Evolutionary conservation across 2,888 invertebrate genomes (phyloP), one percentile per base, ranked within the genome.

Genomic region (Drosophila mulleri): DNA sequence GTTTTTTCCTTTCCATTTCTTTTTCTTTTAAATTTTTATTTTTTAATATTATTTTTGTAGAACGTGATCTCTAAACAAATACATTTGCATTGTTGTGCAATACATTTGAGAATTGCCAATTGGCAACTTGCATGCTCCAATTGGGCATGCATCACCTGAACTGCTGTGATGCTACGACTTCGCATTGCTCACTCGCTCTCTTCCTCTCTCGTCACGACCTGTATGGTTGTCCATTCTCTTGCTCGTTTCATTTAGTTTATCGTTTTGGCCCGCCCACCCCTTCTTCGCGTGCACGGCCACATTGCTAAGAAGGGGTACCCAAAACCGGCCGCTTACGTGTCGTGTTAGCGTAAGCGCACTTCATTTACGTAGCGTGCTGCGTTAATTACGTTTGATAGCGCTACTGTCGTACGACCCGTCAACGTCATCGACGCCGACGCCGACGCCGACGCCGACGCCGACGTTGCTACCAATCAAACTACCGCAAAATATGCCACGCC

Each of bases 261-360:
- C 47, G 26, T 59, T 23, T 2, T 23, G 57, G 32, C 37, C 39
- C 26, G 47, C 37, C 52, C 26, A 39, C 18, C 32, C 45, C 23
- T 52, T 39, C 26, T 41, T 44, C 26, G 42, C 29, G n/a, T 29
- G 42, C 37, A 37, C 37, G 5, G 14, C 14, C 1, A 5, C 35
- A 37, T 14, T 37, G 12, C 14, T 7, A 6, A n/a, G 41, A 9
- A 8, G 29, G 32, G 47, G 41, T 23, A 16, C 20, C 39, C 41
- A 82, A 82, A 80, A 80, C 82, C 80, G 77, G 80, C 80, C 83
- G 80, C 80, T 80, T 78, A 80, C 81, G 78, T 78, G 78, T 77
- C 68, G 58, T 41, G 59, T 65, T 52, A 68, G 62, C 77, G 67
- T 72, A 72, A 72, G 68, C 72, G 81, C 78, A 73, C 78, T 80